Evolutionary conservation across 2,888 invertebrate species (phyloP).

Genomic region (Platypus cylindrus): DNA sequence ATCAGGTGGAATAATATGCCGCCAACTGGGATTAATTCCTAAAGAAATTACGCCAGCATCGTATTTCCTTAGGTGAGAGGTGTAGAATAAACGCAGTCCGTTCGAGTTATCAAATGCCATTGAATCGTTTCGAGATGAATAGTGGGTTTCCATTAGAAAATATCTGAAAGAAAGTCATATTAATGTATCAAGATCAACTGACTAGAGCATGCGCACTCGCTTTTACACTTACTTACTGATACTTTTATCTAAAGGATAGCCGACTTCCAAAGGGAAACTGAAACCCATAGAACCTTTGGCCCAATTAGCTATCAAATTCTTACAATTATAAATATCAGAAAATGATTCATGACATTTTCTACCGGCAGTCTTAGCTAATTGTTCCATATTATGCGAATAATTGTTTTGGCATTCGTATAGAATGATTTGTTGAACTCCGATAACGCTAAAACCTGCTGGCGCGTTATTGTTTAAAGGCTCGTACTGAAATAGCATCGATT

Average conservation of each 20-base stretch:
- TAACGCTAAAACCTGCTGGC: too few species aligned
- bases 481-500: too few species aligned
- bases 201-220: too few species aligned
- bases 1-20: constrained; percentile 59
- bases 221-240: constrained; percentile 37
- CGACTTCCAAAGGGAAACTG: constrained; percentile 56
- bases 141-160: constrained; percentile 60
- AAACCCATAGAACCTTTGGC: constrained; percentile 57
- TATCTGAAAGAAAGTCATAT: constrained; percentile 13
- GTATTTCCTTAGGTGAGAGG: constrained; percentile 49
- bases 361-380: constrained; percentile 44
- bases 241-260: constrained; percentile 52
- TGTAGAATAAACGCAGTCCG: constrained; percentile 53
- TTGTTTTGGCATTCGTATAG: constrained; percentile 58
- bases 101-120: constrained; percentile 48
- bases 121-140: constrained; percentile 45
- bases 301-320: constrained; percentile 57
- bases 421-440: constrained; percentile 56
- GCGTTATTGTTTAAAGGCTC: constrained; percentile 49
- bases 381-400: constrained; percentile 41
- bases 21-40: constrained; percentile 58
- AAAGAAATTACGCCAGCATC: constrained; percentile 57
- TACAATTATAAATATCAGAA: constrained; percentile 45
- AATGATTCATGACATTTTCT: constrained; percentile 46
- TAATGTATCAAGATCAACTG: too few species aligned